Evolutionary conservation across 1,140 invertebrate species (phyloP), one percentile per base, ranked within the genome.

Genomic region (Apis laboriosa): DNA sequence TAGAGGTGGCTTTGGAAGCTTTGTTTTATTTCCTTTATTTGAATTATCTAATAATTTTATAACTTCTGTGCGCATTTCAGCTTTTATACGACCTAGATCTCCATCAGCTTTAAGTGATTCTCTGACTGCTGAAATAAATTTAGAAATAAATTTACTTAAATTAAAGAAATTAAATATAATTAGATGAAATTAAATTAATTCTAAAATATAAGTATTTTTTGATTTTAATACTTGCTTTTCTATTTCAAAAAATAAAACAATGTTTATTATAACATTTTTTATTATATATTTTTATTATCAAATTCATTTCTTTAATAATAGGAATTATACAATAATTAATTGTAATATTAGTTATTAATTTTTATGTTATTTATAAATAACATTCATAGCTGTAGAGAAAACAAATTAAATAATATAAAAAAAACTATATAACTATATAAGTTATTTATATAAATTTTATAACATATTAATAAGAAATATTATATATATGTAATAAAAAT

Each of bases 21-120:
- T 92, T 9, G 80, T 72, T 78, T 71, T 92, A 61, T 77, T 90
- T 24, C 86, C 89, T 76, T 81, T 89, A 53, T 85, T 86, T 19
- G 90, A 92, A 76, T 85, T 89, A 67, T 94, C 91, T 21, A 95
- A 86, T 34, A 94, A 77, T 71, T 93, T 91, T 86, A 94, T 92
- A 17, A 94, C 91, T 87, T 94, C 91, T 68, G 91, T 92, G 51
- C 92, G 89, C 91, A 94, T 92, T 84, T 94, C 93, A 21, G 93
- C 94, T 84, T 93, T 94, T 61, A 95, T 93, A 13, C 91, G 81
- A 70, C 89, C 86, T 11, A 95, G 88, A 51, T 92, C 89, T 60
- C 94, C 94, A 78, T 92, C 92, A 68, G 89, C 83, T 78, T 93
- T 91, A 68, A 94, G 90, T 12, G 94, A 94, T 72, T 93, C 92